Evolutionary conservation across 2,797 vertebrate genomes (phyloP).

Genomic region (Adrianichthys oophorus): DNA sequence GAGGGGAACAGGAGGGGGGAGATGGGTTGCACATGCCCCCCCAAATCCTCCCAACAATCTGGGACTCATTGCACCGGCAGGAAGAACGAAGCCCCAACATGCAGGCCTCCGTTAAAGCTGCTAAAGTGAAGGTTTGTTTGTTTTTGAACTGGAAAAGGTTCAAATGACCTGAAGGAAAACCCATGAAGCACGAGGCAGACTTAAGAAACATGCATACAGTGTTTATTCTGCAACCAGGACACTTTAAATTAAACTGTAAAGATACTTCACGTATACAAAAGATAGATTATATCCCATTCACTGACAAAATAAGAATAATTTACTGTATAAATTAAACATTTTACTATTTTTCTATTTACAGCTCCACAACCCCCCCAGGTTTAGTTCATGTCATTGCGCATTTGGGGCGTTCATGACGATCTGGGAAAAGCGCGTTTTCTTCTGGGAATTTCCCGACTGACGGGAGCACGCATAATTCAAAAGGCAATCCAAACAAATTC

Average conservation of each 20-base stretch:
- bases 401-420: slow-evolving; percentile 44
- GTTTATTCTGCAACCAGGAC: slow-evolving; percentile 82
- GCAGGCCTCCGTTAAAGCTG: slow-evolving; percentile 52
- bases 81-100: too few species aligned
- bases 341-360: slow-evolving; percentile 82
- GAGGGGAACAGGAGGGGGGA: slow-evolving; percentile 34
- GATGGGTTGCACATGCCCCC: slow-evolving; percentile 71
- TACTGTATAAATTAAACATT: slow-evolving; percentile 86
- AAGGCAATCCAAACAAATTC: slow-evolving; percentile 64
- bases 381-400: slow-evolving; percentile 44
- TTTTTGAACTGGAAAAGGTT: slow-evolving; percentile 3
- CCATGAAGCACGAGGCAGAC: slow-evolving; percentile 20
- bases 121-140: slow-evolving; percentile 33
- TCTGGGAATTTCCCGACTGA: slow-evolving; percentile 40
- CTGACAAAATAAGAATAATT: slow-evolving; percentile 86
- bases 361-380: slow-evolving; percentile 56
- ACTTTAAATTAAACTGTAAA: slow-evolving; percentile 86
- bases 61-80: slow-evolving; percentile 64
- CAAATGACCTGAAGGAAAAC: slow-evolving; percentile 40
- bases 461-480: slow-evolving; percentile 65
- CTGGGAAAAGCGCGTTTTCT: slow-evolving; percentile 25
- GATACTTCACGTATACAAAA: slow-evolving; percentile 85
- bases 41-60: slow-evolving; percentile 54
- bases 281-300: slow-evolving; percentile 85
- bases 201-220: slow-evolving; percentile 86